Evolutionary conservation across 2,113 vertebrate genomes (phyloP), one percentile per base, ranked within the genome.

Genomic region (Tringa solitaria): DNA sequence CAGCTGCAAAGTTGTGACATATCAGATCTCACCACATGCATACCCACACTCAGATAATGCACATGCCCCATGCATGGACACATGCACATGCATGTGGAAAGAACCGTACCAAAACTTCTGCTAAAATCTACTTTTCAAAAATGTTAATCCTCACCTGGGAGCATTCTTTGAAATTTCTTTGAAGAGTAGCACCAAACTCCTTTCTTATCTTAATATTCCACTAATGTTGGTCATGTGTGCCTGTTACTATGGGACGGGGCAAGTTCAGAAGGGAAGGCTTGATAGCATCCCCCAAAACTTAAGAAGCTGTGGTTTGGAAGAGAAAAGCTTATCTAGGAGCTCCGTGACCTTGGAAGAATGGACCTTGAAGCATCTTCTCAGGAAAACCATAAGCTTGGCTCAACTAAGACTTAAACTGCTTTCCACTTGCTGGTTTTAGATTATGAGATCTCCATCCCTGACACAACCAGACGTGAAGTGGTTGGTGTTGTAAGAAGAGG

Each of bases 1-100:
- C 97, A 97, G 96, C 91, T 98, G 96, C 91, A 96, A 93, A 89
- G 78, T 90, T 96, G 88, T 33, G 95, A 70, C 54, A 12, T 28
- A 19, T 57, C 93, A 89, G 73, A 79, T 94, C 93, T 95, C 92
- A 67, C 73, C 88, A 19, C 46, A 41, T 28, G 24, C 33, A 23
- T 45, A 32, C 43, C 53, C 78, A 41, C 37, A 61, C 35, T 10
- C 48, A 2, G 14, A 28, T 30, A 12, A 51, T 8, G 14, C 53
- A 37, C 39, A 64, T 32, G 9, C 18, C 9, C 64, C 53, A 33
- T 0, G 3, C 3, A 0, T 7, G 32, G 57, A 76, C 50, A 50
- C 23, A 12, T 41, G 50, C 54, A 45, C 37, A 24, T 18, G 3
- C 28, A 16, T 70, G 12, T 89, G 51, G 59, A 32, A 82, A 20